Evolutionary conservation across 1,140 invertebrate genomes (phyloP).

Genomic region (Pomacea maculata): DNA sequence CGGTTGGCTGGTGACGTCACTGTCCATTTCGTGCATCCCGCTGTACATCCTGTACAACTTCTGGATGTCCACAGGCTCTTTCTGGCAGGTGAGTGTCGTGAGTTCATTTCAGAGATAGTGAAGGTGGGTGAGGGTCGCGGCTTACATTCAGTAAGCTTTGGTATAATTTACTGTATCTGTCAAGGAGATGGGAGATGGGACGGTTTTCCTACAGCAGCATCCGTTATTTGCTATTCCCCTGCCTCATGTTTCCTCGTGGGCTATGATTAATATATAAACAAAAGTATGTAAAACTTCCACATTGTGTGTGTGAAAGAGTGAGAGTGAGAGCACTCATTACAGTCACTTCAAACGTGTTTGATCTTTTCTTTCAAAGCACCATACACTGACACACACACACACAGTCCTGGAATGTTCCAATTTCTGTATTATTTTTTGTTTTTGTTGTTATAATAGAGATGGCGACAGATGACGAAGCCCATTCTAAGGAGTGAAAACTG

Average conservation of each 20-base stretch:
- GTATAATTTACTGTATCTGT: too few relatives aligned
- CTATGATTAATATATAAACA: background rate
- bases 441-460: background rate
- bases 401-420: background rate
- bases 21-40: constrained; percentile 73
- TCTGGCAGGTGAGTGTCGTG: constrained; percentile 44
- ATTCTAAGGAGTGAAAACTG: background rate
- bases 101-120: too few relatives aligned
- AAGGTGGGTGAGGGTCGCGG: too few relatives aligned
- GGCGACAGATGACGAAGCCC: background rate
- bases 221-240: too few relatives aligned
- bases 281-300: background rate
- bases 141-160: too few relatives aligned
- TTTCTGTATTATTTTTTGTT: background rate
- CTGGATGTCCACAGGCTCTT: constrained; percentile 56
- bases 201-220: too few relatives aligned
- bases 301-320: background rate
- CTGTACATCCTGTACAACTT: constrained; percentile 69
- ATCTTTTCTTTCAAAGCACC: background rate
- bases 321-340: background rate
- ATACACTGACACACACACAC: background rate
- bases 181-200: too few relatives aligned
- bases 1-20: constrained; percentile 72
- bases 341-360: too few relatives aligned
- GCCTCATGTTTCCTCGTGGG: too few relatives aligned